phyloP scores from a whole-genome alignment of 2,888 invertebrate species.

The Lithosia quadra region DNA sequence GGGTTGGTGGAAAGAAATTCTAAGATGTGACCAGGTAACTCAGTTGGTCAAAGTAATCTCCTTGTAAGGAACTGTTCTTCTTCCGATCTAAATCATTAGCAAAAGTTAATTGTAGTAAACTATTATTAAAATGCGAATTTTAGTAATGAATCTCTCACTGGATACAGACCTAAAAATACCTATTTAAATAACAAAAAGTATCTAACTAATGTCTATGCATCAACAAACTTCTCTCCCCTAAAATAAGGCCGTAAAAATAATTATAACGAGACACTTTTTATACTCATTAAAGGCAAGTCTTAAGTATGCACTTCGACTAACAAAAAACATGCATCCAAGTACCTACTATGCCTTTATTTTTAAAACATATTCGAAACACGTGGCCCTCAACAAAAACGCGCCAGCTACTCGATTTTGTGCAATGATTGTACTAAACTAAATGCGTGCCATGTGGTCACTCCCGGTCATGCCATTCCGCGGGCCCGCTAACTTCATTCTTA shows the following conservation, averaged over 20 bases:
- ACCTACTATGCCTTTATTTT: constrained; percentile 56
- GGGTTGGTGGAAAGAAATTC: too few species aligned
- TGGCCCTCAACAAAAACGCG: constrained; percentile 79
- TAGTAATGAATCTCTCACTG: too few species aligned
- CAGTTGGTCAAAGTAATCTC: too few species aligned
- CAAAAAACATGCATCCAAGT: constrained; percentile 46
- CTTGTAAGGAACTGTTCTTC: too few species aligned
- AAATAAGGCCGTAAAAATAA: constrained; percentile 27
- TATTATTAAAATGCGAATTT: too few species aligned
- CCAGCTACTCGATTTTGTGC: constrained; percentile 78
- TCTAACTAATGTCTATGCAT: neutral
- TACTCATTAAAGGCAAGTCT: constrained; percentile 26
- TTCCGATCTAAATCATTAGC: too few species aligned
- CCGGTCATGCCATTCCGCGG: constrained; percentile 63
- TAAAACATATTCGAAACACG: constrained; percentile 71
- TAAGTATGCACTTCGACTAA: constrained; percentile 34
- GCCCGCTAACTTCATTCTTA: constrained; percentile 72
- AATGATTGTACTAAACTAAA: constrained; percentile 76
- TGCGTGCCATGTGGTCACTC: constrained; percentile 84
- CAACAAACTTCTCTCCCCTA: neutral
- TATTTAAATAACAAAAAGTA: neutral
- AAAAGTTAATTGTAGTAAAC: too few species aligned
- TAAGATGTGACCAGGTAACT: too few species aligned
- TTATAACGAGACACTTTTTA: constrained; percentile 18
- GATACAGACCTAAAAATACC: too few species aligned